Conservation (phyloP, 2,888 invertebrate species). For the Zonitis immaculata region DNA sequence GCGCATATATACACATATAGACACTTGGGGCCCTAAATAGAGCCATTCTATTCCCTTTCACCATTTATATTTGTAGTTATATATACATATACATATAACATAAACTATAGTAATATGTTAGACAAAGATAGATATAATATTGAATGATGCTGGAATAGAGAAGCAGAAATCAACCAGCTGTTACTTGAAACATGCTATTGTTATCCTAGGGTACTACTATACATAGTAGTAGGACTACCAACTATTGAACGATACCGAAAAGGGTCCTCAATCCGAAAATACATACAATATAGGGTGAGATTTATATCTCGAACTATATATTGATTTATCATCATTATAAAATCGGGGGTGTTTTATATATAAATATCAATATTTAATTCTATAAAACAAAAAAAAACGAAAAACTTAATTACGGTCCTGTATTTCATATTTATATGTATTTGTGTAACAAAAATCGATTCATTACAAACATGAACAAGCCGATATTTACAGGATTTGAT, state of each 20-base stretch:
- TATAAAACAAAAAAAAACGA: too few species aligned
- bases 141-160: slow-evolving; percentile 8
- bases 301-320: slow-evolving; percentile 15
- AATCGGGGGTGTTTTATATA: not conserved
- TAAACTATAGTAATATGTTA: not conserved
- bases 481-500: slow-evolving; percentile 43
- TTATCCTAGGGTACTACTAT: slow-evolving; percentile 11
- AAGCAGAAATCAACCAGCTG: slow-evolving; percentile 28
- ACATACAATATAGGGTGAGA: slow-evolving; percentile 13
- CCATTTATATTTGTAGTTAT: not conserved
- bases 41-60: slow-evolving; percentile 31
- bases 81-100: not conserved
- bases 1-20: slow-evolving; percentile 15
- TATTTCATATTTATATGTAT: too few species aligned
- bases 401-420: too few species aligned
- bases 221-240: slow-evolving; percentile 7
- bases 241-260: slow-evolving; percentile 8
- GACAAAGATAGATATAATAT: not conserved
- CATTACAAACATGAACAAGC: slow-evolving; percentile 39
- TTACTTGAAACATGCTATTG: slow-evolving; percentile 23
- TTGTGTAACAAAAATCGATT: slow-evolving; percentile 45
- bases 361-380: too few species aligned
- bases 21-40: slow-evolving; percentile 33
- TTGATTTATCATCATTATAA: slow-evolving; percentile 15
- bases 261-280: slow-evolving; percentile 5